Evolutionary conservation across 2,888 invertebrate species (phyloP), one percentile per base, ranked within the genome.

Genomic region (Nemotelus nigrinus): DNA sequence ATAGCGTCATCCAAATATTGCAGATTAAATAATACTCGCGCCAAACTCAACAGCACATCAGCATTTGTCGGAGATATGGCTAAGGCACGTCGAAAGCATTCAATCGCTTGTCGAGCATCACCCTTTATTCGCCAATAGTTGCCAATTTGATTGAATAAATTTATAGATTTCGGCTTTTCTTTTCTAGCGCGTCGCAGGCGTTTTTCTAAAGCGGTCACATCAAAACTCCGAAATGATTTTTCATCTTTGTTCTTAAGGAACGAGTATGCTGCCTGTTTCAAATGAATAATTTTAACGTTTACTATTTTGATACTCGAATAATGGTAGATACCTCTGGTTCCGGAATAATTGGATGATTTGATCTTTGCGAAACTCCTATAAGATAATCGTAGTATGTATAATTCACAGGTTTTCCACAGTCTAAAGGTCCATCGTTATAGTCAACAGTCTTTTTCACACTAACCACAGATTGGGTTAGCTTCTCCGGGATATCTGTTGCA

Each of bases 41-140:
- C 96, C 81, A 96, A 89, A 88, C 95, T 96, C 79, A 96, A 89
- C 79, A 96, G 88, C 78, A 95, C 93, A 87, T 96, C 96, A 60
- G 96, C 92, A 88, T 96, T 94, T 83, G 95, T 94, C 1, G 96
- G 96, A 43, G 94, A 93, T 8, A 96, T 93, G 43, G 94, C 93
- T 43, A 96, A 89, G 3, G 95, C 96, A 83, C 94, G 90, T 80
- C 96, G 90, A 87, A 96, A 96, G 86, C 96, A 96, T 87, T 96
- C 96, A 80, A 96, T 96, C 0, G 96, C 94, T 84, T 92, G 92
- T 83, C 93, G 90, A 4, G 96, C 94, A 85, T 96, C 94, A 3
- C 96, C 96, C 86, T 95, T 94, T 81, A 96, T 94, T 80, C 96
- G 90, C 94, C 95, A 96, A 86, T 94, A 96, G 87, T 96, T 96